phyloP scores from a whole-genome alignment of 2,888 invertebrate genomes.

The Diarsia mendica region DNA sequence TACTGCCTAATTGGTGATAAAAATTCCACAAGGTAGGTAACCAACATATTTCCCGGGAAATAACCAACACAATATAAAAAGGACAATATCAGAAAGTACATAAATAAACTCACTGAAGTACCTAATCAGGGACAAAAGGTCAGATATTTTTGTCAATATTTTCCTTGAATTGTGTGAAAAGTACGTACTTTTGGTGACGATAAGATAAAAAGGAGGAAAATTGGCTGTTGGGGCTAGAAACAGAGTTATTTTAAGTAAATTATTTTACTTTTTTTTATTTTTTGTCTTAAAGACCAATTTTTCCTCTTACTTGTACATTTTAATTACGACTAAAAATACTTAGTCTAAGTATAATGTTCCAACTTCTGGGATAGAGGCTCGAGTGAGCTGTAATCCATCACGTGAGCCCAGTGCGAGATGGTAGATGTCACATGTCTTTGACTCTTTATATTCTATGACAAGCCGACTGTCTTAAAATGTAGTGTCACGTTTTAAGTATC shows the following conservation, averaged over 20 bases:
- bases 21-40: not conserved
- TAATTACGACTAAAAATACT: not conserved
- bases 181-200: not conserved
- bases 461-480: no score
- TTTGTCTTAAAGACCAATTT: not conserved
- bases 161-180: slow-evolving; percentile 31
- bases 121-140: slow-evolving; percentile 6
- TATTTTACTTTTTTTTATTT: not conserved
- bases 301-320: not conserved
- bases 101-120: slow-evolving; percentile 10
- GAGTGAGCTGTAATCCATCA: not conserved
- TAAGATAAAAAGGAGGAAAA: slow-evolving; percentile 12
- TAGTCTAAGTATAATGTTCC: not conserved
- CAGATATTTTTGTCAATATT: slow-evolving; percentile 6
- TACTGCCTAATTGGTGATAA: not conserved
- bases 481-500: no score
- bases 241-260: not conserved
- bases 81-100: not conserved
- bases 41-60: not conserved
- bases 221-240: not conserved
- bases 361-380: not conserved
- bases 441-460: no score
- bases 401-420: not conserved
- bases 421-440: not conserved
- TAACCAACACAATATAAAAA: not conserved